Conservation (phyloP, 2,888 invertebrate species). For the Chrysomela aeneicollis region DNA sequence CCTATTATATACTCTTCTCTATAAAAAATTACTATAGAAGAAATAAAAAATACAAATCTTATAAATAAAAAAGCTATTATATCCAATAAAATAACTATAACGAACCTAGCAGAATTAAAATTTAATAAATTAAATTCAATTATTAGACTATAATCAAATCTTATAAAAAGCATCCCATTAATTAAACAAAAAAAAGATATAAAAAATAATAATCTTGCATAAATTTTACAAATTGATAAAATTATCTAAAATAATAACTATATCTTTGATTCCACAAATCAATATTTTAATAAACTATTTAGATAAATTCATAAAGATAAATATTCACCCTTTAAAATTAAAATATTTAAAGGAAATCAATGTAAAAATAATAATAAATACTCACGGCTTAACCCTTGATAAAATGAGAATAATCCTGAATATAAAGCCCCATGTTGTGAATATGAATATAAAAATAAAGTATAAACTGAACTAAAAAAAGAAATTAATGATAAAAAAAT, state of each 20-base stretch:
- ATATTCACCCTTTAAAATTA: constrained; percentile 66
- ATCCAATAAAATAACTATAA: constrained; percentile 69
- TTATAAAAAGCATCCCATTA: constrained; percentile 58
- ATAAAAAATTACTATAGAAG: constrained; percentile 71
- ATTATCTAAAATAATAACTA: constrained; percentile 65
- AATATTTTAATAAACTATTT: constrained; percentile 74
- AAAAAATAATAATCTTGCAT: constrained; percentile 59
- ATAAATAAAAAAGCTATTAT: constrained; percentile 72
- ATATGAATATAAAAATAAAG: constrained; percentile 70
- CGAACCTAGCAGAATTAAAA: constrained; percentile 57
- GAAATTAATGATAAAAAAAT: constrained; percentile 66
- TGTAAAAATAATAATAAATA: constrained; percentile 64
- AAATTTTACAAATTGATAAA: constrained; percentile 47
- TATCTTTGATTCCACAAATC: constrained; percentile 73
- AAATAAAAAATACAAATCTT: constrained; percentile 72
- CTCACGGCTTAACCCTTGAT: constrained; percentile 64
- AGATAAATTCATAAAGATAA: constrained; percentile 66
- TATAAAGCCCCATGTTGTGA: constrained; percentile 68
- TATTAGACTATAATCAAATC: constrained; percentile 55
- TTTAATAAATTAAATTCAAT: constrained; percentile 34
- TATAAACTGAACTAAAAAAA: constrained; percentile 73
- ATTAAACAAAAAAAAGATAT: constrained; percentile 63
- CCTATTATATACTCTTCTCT: constrained; percentile 69
- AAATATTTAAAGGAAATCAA: constrained; percentile 71
- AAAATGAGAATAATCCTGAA: constrained; percentile 64